These are phyloP conservation scores for Tokudaia tokunoshimensis DNA, from an alignment of 2,797 vertebrate genomes.

Conservation along the genomic window DNA sequence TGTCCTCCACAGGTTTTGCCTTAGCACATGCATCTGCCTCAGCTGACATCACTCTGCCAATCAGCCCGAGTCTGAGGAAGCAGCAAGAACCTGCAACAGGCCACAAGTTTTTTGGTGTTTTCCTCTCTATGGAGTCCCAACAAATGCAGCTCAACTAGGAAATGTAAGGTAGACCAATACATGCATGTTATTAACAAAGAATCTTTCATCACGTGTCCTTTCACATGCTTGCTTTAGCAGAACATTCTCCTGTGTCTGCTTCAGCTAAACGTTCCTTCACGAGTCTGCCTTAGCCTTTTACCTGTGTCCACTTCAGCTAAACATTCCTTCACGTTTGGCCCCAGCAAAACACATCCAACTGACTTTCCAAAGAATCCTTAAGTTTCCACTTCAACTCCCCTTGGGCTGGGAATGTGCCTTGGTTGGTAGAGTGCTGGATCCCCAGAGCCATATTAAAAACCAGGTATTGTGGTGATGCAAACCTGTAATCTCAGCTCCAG, in stretches of 20 bases:
- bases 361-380: not conserved
- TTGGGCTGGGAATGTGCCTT: not conserved
- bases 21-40: not conserved
- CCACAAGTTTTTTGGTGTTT: not conserved
- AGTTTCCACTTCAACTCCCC: not conserved
- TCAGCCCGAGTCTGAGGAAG: not conserved
- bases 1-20: not conserved
- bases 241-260: not conserved
- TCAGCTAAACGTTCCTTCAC: not conserved
- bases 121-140: not conserved
- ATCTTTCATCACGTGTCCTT: not conserved
- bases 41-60: not conserved
- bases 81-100: not conserved
- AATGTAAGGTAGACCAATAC: not conserved
- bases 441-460: not conserved
- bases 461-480: not conserved
- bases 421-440: not conserved
- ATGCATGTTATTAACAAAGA: not conserved
- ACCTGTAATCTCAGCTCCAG: not conserved
- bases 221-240: not conserved
- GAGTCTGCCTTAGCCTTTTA: not conserved
- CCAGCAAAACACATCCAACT: not conserved
- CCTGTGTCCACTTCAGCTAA: too few relatives aligned
- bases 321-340: not conserved
- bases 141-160: not conserved